Conservation (phyloP, 92 coral and sea anemone species). For the Ricordea florida region DNA sequence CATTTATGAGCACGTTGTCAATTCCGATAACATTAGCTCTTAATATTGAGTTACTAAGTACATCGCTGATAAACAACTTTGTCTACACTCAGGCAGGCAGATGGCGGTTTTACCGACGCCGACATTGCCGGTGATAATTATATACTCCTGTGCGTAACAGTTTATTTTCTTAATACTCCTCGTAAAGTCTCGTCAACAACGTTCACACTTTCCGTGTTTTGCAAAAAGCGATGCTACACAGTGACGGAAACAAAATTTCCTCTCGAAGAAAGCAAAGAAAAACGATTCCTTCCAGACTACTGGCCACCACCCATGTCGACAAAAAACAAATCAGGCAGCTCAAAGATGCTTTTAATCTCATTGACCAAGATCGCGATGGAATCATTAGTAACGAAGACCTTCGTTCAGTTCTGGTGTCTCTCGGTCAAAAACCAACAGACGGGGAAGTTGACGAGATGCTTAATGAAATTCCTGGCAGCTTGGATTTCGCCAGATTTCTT, state of each 20-base stretch:
- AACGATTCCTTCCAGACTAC: background rate
- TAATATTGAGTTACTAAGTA: no score
- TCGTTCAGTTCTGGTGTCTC: constrained; percentile 54
- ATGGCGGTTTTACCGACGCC: no score
- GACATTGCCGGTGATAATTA: no score
- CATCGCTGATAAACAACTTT: no score
- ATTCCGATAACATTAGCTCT: no score
- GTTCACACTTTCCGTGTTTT: no score
- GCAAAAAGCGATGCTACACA: background rate
- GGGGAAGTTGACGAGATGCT: constrained; percentile 59
- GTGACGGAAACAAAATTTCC: constrained; percentile 12
- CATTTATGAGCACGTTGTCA: no score
- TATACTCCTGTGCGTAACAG: no score
- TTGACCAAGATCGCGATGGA: constrained; percentile 77
- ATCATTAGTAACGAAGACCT: constrained; percentile 65
- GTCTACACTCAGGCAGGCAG: no score
- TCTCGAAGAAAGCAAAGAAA: constrained; percentile 18
- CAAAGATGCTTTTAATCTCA: constrained; percentile 63
- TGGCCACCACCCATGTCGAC: constrained; percentile 28
- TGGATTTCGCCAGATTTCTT: constrained; percentile 68
- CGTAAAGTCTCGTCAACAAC: no score
- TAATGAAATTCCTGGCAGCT: constrained; percentile 38
- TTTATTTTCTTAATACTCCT: no score
- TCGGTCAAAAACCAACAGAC: constrained; percentile 71
- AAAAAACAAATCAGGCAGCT: constrained; percentile 57